Percentiles rank a stretch among this genome's conserved stretches.
phyloP scores from a whole-genome alignment of 2,888 invertebrate genomes.

The Pollenia labialis region DNA sequence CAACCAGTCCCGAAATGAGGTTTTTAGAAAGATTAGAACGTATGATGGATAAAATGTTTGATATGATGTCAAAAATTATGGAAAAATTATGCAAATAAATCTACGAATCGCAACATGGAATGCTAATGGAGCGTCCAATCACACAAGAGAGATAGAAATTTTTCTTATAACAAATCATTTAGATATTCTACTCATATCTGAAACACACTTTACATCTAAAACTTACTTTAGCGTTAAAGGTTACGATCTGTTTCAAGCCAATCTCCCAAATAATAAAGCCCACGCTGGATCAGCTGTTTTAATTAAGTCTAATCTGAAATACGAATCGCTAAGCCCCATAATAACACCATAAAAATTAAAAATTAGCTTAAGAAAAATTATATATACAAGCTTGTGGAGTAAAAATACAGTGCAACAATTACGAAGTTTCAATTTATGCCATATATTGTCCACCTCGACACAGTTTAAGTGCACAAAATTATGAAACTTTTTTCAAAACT shows the following conservation, averaged over 20 bases:
- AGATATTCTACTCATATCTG: constrained; percentile 56
- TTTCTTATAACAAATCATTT: constrained; percentile 44
- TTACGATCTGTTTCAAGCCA: constrained; percentile 52
- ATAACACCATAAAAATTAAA: too few species aligned
- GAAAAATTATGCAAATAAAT: constrained; percentile 54
- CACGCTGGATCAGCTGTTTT: constrained; percentile 63
- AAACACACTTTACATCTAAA: constrained; percentile 63
- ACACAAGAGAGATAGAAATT: constrained; percentile 53
- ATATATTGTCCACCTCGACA: too few species aligned
- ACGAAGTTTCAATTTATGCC: neutral
- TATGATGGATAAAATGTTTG: too few species aligned
- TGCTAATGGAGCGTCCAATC: constrained; percentile 47
- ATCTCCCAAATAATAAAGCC: too few species aligned
- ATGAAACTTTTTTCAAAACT: too few species aligned
- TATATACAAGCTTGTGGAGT: neutral
- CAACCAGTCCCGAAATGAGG: too few species aligned
- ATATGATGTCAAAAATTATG: too few species aligned
- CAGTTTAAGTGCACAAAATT: constrained; percentile 3
- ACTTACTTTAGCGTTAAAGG: constrained; percentile 60
- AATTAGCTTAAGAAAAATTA: too few species aligned
- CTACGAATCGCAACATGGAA: constrained; percentile 31
- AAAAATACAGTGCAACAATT: constrained; percentile 8
- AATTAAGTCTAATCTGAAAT: constrained; percentile 34
- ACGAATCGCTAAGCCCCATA: too few species aligned
- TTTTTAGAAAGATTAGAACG: too few species aligned